Percentiles rank a stretch among this genome's conserved stretches.
phyloP scores from a whole-genome alignment of 2,113 vertebrate genomes.

The Ciconia maguari region DNA sequence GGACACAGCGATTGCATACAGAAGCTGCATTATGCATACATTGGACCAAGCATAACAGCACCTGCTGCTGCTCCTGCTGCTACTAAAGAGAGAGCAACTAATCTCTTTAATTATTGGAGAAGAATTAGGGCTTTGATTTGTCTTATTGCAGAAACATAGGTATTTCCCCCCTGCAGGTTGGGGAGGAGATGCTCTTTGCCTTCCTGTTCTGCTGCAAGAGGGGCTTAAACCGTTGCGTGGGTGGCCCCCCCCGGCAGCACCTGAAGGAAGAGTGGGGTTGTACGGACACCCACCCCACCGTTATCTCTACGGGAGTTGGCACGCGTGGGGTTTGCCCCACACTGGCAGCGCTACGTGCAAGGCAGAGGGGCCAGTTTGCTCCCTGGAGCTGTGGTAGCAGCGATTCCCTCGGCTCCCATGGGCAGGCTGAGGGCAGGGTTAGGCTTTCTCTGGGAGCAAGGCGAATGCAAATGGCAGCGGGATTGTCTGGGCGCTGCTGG shows the following conservation, averaged over 20 bases:
- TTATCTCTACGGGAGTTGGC: not conserved
- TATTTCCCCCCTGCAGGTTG: not conserved
- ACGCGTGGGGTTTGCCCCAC: not conserved
- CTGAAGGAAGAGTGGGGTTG: not conserved
- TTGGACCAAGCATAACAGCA: not conserved
- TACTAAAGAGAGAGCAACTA: slow-evolving; percentile 23
- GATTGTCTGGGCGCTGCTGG: not conserved
- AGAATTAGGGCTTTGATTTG: slow-evolving; percentile 45
- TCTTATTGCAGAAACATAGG: not conserved
- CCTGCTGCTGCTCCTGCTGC: slow-evolving; percentile 45
- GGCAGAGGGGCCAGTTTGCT: not conserved
- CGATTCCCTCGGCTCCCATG: fast-evolving
- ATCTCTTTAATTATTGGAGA: slow-evolving; percentile 49
- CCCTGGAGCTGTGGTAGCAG: not conserved
- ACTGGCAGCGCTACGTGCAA: not conserved
- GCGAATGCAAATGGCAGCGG: not conserved
- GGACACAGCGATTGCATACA: not conserved
- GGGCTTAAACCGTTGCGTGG: not conserved
- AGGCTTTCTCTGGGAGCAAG: not conserved
- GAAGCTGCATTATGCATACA: not conserved
- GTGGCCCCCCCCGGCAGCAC: fast-evolving
- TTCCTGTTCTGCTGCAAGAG: not conserved
- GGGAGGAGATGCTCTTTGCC: not conserved
- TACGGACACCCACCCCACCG: not conserved
- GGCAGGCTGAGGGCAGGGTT: not conserved